Percentiles rank a stretch among this genome's conserved stretches.
Evolutionary conservation across 2,113 vertebrate genomes (phyloP).

Genomic region (Nesogale talazaci): DNA sequence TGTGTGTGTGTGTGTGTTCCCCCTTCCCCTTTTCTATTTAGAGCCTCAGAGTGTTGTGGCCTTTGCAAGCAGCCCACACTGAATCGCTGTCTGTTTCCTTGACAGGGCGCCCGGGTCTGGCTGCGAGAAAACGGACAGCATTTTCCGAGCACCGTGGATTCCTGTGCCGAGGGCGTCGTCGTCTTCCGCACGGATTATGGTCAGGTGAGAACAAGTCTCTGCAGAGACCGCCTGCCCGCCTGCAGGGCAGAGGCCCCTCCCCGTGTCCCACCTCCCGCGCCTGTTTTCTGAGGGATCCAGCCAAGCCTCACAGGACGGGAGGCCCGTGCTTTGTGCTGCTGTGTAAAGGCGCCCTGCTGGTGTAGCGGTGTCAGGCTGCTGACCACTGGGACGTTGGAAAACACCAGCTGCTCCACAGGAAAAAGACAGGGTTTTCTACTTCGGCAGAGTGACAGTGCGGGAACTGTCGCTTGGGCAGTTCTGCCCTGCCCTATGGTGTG

Average conservation of each 20-base stretch:
- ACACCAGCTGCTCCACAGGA: too few species aligned
- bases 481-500: too few species aligned
- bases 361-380: too few species aligned
- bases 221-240: too few species aligned
- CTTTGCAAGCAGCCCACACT: constrained; percentile 20
- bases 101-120: constrained; percentile 96
- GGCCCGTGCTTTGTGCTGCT: fast-evolving
- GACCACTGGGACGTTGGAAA: too few species aligned
- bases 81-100: constrained; percentile 64
- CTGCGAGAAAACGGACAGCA: constrained; percentile 94
- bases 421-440: too few species aligned
- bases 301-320: not conserved
- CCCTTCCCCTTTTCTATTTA: too few species aligned
- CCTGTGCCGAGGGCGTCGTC: constrained; percentile 93
- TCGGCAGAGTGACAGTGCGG: too few species aligned
- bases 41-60: not conserved
- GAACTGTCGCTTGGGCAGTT: too few species aligned
- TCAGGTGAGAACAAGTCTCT: constrained; percentile 86
- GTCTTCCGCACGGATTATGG: constrained; percentile 94
- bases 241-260: too few species aligned
- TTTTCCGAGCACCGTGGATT: constrained; percentile 94
- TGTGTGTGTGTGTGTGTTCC: too few species aligned
- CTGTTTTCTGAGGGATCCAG: not conserved
- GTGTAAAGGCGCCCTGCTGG: not conserved
- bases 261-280: fast-evolving